Conservation (phyloP, 1,140 invertebrate species). For the Polyergus mexicanus region DNA sequence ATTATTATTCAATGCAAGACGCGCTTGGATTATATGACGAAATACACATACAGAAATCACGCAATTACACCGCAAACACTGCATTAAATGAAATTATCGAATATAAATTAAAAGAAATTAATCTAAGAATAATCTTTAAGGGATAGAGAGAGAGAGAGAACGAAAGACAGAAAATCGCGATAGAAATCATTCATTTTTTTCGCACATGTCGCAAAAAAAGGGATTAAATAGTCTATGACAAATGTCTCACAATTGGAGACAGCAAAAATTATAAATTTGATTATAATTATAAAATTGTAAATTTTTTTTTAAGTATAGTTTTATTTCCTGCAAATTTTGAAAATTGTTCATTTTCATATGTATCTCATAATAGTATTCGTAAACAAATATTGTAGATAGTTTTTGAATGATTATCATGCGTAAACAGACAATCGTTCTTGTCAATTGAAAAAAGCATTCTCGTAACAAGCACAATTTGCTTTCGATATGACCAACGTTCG, state of each 20-base stretch:
- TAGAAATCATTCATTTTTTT: neutral
- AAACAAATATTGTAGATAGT: neutral
- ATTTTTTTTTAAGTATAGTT: neutral
- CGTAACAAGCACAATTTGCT: slow-evolving; percentile 62
- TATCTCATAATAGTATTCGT: neutral
- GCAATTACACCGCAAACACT: neutral
- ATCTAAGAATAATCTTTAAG: neutral
- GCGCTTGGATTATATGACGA: neutral
- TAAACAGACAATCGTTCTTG: slow-evolving; percentile 26
- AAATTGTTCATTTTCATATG: neutral
- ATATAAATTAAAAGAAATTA: neutral
- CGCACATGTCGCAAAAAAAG: too few species aligned
- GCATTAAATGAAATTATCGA: neutral
- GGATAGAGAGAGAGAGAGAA: too few species aligned
- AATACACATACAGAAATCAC: slow-evolving; percentile 29
- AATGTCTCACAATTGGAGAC: neutral
- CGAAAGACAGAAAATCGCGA: neutral
- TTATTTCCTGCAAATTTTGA: neutral
- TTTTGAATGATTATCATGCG: slow-evolving; percentile 7
- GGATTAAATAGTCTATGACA: neutral
- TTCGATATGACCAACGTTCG: slow-evolving; percentile 43
- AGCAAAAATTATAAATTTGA: neutral
- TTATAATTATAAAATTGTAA: too few species aligned
- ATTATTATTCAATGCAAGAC: slow-evolving; percentile 14
- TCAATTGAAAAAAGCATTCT: slow-evolving; percentile 27